Base-by-base conservation (phyloP, 2,797 vertebrate genomes). In the Centropyge bicolor region DNA sequence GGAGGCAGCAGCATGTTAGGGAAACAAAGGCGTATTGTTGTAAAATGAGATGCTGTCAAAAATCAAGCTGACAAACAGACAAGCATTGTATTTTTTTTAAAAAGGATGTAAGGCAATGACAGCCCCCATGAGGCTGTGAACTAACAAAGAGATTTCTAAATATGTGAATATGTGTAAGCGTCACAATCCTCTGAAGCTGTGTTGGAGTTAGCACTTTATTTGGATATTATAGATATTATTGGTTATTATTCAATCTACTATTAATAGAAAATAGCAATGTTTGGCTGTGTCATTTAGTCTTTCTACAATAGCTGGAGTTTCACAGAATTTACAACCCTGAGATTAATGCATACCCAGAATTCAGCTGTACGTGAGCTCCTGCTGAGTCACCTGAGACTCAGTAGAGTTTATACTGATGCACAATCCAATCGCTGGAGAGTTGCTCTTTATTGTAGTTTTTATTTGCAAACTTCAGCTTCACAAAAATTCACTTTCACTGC, bases 81-180 rank as follows among this genome's bases (percentile, higher is more conserved):
- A 14, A 24, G 49, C 3, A 36, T 62, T 22, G 11, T 38, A 52
- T 52, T 8, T 27, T 61, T n/a, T 45, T 31, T 2, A 41, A 17
- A 40, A 7, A 41, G 24, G 17, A 27, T 35, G 22, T 54, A 10
- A 17, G 17, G 16, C 24, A 12, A 12, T 12, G 13, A 1, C 1
- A 31, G 1, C 51, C 20, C 52, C 48, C 24, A 41, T 16, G 31
- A 74, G 65, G 20, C 9, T 70, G 14, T 7, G 6, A 3, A 54
- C 41, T 17, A 1, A 63, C 17, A 31, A 1, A 24, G 20, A 59
- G 22, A 74, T 24, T 22, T 43, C n/a, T n/a, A n/a, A n/a, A n/a
- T n/a, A n/a, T n/a, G 20, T 52, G 36, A 73, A 56, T 55, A 41
- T 19, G 45, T 19, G 27, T n/a, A 56, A 67, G 36, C 31, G 51